These are phyloP conservation scores for Mesochorus sp. DNA, from an alignment of 2,888 invertebrate species.

Conservation along the genomic window DNA sequence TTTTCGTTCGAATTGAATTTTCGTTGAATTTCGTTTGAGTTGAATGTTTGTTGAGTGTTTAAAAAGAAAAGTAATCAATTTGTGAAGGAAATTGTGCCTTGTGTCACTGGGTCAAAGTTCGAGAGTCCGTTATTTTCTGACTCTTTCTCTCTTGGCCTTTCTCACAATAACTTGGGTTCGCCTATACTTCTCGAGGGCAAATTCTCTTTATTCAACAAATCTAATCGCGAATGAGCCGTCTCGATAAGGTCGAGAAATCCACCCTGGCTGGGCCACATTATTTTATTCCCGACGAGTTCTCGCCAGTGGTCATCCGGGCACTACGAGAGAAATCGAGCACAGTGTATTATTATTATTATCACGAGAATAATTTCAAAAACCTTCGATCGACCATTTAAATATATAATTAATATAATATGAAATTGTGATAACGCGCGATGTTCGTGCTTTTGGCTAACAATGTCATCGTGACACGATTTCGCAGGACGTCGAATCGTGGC, in stretches of 20 bases:
- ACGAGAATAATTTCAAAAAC: no score
- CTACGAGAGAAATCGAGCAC: neutral
- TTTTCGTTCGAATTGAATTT: neutral
- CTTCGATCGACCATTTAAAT: no score
- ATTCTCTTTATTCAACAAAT: slow-evolving; percentile 59
- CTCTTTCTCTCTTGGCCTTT: neutral
- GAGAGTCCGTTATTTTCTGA: slow-evolving; percentile 50
- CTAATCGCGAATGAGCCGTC: slow-evolving; percentile 54
- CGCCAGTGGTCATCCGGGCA: neutral
- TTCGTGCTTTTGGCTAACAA: slow-evolving; percentile 13
- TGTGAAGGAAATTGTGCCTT: slow-evolving; percentile 1
- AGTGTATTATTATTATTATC: no score
- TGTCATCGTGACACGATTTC: slow-evolving; percentile 68
- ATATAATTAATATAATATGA: no score
- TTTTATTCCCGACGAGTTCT: neutral
- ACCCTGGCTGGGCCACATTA: slow-evolving; percentile 52
- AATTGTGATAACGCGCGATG: slow-evolving; percentile 27
- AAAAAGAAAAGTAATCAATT: slow-evolving; percentile 12
- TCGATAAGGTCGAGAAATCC: slow-evolving; percentile 57
- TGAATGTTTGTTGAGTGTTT: neutral
- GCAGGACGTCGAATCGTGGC: slow-evolving; percentile 73
- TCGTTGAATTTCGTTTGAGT: neutral
- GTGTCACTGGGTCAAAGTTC: slow-evolving; percentile 56
- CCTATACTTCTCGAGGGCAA: slow-evolving; percentile 43
- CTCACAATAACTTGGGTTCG: slow-evolving; percentile 6